Percentiles rank a stretch among this genome's conserved stretches.
phyloP scores from a whole-genome alignment of 2,113 vertebrate species.

The Numida meleagris region DNA sequence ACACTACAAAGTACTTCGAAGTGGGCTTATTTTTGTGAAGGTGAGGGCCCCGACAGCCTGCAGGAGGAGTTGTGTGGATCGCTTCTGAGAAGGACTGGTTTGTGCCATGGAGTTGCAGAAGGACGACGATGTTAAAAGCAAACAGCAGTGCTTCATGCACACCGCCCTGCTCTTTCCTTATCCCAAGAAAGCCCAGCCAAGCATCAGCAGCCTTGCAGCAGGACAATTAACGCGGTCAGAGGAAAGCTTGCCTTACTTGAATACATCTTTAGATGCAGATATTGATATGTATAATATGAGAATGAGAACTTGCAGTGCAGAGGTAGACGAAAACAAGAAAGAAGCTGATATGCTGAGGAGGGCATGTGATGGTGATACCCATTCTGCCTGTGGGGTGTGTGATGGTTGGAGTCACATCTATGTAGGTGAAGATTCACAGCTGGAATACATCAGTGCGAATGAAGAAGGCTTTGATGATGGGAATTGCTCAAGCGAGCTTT shows the following conservation, averaged over 20 bases:
- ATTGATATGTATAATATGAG: not conserved
- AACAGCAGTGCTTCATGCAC: not conserved
- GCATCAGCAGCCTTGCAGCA: not conserved
- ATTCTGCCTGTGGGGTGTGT: not conserved
- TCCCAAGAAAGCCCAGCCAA: not conserved
- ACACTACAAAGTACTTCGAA: no score
- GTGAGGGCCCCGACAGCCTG: not conserved
- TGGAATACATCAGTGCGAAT: constrained; percentile 62
- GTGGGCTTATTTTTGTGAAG: constrained; percentile 16
- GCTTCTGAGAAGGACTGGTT: not conserved
- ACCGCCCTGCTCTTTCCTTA: not conserved
- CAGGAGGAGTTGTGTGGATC: not conserved
- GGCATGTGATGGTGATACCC: not conserved
- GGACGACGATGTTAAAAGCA: not conserved
- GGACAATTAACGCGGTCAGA: constrained; percentile 23
- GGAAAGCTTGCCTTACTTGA: constrained; percentile 11
- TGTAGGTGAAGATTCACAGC: constrained; percentile 49
- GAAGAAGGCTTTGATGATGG: constrained; percentile 17
- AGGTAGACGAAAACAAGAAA: not conserved
- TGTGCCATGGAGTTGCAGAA: not conserved
- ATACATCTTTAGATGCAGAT: constrained; percentile 37
- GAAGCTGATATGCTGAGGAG: not conserved
- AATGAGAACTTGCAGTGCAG: not conserved
- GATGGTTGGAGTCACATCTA: not conserved
- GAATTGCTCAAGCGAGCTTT: not conserved